Conservation (phyloP, 2,113 vertebrate genomes). For the Sporophila hypoxantha region DNA sequence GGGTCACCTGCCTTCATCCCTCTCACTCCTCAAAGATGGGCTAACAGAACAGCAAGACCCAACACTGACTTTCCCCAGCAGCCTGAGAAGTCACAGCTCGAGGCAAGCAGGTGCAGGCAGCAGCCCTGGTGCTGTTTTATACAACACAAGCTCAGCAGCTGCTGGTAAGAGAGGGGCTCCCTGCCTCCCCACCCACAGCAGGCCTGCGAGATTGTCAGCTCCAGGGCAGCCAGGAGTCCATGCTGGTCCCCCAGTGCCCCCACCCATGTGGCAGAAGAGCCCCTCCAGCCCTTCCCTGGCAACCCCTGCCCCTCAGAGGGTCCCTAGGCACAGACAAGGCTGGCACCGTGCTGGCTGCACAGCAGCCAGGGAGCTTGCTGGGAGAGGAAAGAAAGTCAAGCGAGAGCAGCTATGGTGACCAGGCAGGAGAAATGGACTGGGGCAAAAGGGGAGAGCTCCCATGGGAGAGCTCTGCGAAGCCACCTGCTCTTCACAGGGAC, state of each 20-base stretch:
- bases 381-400: conserved; percentile 4
- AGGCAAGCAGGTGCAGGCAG: conserved; percentile 16
- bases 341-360: conserved; percentile 27
- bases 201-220: not conserved
- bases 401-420: not conserved
- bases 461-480: not conserved
- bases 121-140: not conserved
- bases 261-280: not conserved
- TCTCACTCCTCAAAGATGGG: not conserved
- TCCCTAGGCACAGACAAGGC: not conserved
- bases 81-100: conserved; percentile 11
- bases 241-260: not conserved
- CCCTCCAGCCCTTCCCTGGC: not conserved
- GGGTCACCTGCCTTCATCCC: not conserved
- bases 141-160: not conserved
- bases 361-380: conserved; percentile 37
- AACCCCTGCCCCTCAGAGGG: not conserved
- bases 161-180: not conserved
- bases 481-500: not conserved
- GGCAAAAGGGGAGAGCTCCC: not conserved
- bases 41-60: not conserved
- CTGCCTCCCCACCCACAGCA: not conserved
- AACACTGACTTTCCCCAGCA: not conserved
- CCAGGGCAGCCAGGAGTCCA: not conserved
- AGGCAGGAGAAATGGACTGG: not conserved